Percentiles rank a stretch among this genome's conserved stretches.
phyloP scores from a whole-genome alignment of 2,113 vertebrate species.

The Gulo gulo region DNA sequence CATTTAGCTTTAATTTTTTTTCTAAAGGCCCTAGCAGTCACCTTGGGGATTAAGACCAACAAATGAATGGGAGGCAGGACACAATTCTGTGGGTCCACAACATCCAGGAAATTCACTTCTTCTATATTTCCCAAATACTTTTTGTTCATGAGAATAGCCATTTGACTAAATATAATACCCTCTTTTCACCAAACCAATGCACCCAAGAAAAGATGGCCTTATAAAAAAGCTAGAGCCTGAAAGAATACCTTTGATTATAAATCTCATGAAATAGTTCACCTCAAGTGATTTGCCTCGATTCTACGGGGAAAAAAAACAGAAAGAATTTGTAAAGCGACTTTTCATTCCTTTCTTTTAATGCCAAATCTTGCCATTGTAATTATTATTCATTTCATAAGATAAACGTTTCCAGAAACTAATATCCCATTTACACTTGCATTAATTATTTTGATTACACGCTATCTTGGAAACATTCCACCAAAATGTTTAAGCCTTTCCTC shows the following conservation, averaged over 20 bases:
- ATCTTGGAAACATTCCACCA: constrained; percentile 70
- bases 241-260: background rate
- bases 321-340: background rate
- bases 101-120: background rate
- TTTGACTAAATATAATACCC: background rate
- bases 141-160: background rate
- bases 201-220: background rate
- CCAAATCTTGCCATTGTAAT: constrained; percentile 65
- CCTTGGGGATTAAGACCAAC: background rate
- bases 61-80: background rate
- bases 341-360: constrained; percentile 44
- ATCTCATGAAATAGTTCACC: background rate
- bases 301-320: background rate
- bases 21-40: background rate
- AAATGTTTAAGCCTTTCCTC: constrained; percentile 54
- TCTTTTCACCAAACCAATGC: background rate
- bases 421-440: constrained; percentile 72
- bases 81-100: background rate
- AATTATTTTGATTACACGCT: constrained; percentile 74
- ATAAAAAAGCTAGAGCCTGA: background rate
- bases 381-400: constrained; percentile 73
- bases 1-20: background rate
- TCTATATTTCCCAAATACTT: background rate
- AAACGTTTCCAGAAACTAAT: constrained; percentile 71
- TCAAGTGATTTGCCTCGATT: background rate